Evolutionary conservation across 2,113 vertebrate genomes (phyloP).

Genomic region (Heptranchias perlo): DNA sequence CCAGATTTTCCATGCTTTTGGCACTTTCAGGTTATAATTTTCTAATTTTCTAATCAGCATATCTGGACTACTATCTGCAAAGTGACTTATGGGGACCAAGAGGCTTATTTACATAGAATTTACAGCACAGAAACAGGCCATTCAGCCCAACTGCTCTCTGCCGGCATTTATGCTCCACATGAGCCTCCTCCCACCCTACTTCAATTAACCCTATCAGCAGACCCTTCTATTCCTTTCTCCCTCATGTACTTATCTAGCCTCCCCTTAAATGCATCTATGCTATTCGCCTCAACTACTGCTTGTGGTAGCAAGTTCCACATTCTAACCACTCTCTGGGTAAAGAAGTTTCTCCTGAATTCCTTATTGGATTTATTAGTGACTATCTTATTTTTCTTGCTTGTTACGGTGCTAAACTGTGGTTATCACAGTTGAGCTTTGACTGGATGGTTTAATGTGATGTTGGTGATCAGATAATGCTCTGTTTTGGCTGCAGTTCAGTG

Average conservation of each 20-base stretch:
- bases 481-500: neutral
- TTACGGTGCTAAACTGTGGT: neutral
- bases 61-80: neutral
- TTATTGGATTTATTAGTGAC: neutral
- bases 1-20: neutral
- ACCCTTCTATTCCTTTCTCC: neutral
- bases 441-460: neutral
- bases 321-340: neutral
- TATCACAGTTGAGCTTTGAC: neutral
- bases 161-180: neutral
- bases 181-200: neutral
- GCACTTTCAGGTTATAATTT: neutral
- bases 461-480: neutral
- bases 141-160: neutral
- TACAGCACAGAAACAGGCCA: neutral
- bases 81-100: neutral
- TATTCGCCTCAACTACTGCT: neutral
- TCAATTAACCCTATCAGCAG: neutral
- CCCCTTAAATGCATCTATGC: neutral
- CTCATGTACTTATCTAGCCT: neutral
- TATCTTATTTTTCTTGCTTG: neutral
- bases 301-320: neutral
- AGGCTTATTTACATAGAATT: neutral
- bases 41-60: neutral
- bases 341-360: neutral